A percentile compares a stretch with the other conserved stretches of the same genome.
phyloP scores from a whole-genome alignment of 2,113 vertebrate species.

The Aspidoscelis tigris region DNA sequence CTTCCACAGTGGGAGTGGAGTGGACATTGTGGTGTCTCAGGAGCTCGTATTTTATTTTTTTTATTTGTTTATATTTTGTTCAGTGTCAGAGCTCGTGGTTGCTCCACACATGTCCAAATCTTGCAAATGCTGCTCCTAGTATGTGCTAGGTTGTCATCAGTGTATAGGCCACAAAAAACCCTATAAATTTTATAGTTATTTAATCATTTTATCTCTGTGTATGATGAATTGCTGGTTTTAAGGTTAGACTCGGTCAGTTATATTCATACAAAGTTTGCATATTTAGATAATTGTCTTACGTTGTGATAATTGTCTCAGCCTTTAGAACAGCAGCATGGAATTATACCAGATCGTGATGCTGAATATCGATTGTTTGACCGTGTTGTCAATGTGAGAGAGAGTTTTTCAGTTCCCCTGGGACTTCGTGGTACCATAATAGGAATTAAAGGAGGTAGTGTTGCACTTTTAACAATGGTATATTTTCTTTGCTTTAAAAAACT shows the following conservation, averaged over 20 bases:
- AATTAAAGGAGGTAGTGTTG: slow-evolving; percentile 92
- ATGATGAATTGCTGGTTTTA: not conserved
- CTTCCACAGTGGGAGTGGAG: too few relatives aligned
- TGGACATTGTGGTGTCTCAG: too few relatives aligned
- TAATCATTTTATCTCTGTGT: not conserved
- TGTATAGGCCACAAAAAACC: too few relatives aligned
- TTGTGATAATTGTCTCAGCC: slow-evolving; percentile 76
- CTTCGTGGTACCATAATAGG: slow-evolving; percentile 93
- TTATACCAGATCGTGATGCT: slow-evolving; percentile 89
- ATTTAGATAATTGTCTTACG: slow-evolving; percentile 7
- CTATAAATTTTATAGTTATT: too few relatives aligned
- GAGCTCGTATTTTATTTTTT: too few relatives aligned
- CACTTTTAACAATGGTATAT: slow-evolving; percentile 20
- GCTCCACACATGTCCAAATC: not conserved
- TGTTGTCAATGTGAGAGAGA: slow-evolving; percentile 94
- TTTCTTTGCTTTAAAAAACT: slow-evolving; percentile 21
- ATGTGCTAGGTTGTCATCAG: not conserved
- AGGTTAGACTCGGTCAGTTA: too few relatives aligned
- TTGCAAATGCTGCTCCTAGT: not conserved
- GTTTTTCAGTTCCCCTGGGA: slow-evolving; percentile 93
- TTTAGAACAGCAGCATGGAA: slow-evolving; percentile 92
- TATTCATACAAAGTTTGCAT: not conserved
- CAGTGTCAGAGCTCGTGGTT: too few relatives aligned
- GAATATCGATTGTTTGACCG: slow-evolving; percentile 94
- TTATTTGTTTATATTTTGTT: too few relatives aligned